These are phyloP conservation scores for Zoanthus gigantus DNA, from an alignment of 92 coral and sea anemone species.

Conservation along the genomic window DNA sequence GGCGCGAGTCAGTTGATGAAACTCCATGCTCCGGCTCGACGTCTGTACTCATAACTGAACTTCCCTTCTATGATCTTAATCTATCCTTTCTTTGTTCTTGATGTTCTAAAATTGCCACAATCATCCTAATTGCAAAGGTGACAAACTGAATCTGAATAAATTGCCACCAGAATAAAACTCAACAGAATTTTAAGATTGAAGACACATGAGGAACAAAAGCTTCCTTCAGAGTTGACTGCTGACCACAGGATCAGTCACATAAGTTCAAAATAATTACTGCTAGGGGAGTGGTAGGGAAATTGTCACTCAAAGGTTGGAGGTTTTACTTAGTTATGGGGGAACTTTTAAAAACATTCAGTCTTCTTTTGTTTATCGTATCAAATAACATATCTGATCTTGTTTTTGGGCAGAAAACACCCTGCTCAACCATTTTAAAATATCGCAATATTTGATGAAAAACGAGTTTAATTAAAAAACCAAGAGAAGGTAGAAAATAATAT, in stretches of 20 bases:
- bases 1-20: constrained; percentile 36
- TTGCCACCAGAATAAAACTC: constrained; percentile 25
- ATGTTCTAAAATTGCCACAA: constrained; percentile 18
- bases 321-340: too few relatives aligned
- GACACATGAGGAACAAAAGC: not conserved
- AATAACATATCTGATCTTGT: too few relatives aligned
- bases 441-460: too few relatives aligned
- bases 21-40: constrained; percentile 42
- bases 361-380: too few relatives aligned
- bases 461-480: too few relatives aligned
- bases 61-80: not conserved
- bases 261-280: not conserved
- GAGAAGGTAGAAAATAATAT: too few relatives aligned
- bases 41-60: constrained; percentile 34
- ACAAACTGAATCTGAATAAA: not conserved
- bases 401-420: too few relatives aligned
- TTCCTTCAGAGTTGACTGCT: constrained; percentile 19
- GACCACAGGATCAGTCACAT: constrained; percentile 17
- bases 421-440: too few relatives aligned
- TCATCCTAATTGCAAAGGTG: not conserved
- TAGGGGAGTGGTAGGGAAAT: constrained; percentile 13
- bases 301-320: too few relatives aligned
- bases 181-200: not conserved
- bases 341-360: too few relatives aligned
- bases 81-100: constrained; percentile 7